Percentiles rank a stretch among this genome's conserved stretches.
Conservation (phyloP, 2,113 vertebrate genomes). For the Vidua chalybeata region DNA sequence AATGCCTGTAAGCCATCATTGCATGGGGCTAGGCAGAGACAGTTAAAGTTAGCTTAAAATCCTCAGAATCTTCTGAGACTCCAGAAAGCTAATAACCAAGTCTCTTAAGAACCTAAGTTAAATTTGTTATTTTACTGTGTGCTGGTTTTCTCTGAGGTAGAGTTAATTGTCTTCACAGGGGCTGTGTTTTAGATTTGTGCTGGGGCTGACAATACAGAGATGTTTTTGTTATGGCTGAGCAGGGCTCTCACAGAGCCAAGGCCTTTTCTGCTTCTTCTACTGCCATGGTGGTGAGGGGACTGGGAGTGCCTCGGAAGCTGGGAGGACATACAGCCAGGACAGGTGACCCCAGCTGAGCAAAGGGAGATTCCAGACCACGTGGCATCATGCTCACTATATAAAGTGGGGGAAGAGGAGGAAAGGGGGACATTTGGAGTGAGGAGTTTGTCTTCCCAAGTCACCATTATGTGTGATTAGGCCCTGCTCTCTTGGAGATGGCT, state of each 20-base stretch:
- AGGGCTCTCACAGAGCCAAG: neutral
- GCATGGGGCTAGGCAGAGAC: neutral
- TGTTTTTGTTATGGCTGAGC: neutral
- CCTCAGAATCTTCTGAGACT: neutral
- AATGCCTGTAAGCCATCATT: neutral
- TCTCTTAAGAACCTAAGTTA: neutral
- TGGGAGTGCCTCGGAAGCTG: fast-evolving
- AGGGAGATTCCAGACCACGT: neutral
- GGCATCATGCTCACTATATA: fast-evolving
- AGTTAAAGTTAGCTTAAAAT: neutral
- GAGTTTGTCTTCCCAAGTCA: neutral
- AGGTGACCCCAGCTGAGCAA: neutral
- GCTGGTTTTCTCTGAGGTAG: neutral
- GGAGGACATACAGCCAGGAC: neutral
- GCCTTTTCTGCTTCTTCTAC: fast-evolving
- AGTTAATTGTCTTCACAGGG: neutral
- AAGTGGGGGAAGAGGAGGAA: neutral
- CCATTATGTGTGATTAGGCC: fast-evolving
- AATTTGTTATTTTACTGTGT: neutral
- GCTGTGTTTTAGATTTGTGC: neutral
- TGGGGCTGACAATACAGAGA: fast-evolving
- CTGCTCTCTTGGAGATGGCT: neutral
- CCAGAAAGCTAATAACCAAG: neutral
- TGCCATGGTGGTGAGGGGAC: fast-evolving
- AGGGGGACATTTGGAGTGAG: neutral